Base-by-base conservation (phyloP, 2,888 invertebrate genomes). In the Globia sparganii region DNA sequence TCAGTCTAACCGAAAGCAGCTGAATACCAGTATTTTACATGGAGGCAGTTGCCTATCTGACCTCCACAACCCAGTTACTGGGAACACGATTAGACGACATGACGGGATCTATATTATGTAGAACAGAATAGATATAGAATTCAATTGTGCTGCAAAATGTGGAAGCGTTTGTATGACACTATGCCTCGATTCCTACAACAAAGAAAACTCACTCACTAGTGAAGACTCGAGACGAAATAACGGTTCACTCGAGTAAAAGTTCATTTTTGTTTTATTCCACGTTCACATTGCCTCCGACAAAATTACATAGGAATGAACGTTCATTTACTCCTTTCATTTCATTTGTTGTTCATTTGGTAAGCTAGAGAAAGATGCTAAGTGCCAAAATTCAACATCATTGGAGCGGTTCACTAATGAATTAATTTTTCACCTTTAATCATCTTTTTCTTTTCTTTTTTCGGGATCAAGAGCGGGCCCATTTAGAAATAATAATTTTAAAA, bases 201-300 rank as follows among this genome's bases (percentile, higher is more conserved):
- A 53, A 65, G 31, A 56, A 67, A 76, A 70, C 56, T n/a, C 53
- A 53, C 53, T 53, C 25, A n/a, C n/a, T 0, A 25, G 9, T 25
- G 25, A 53, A 40, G 2, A 6, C 25, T 25, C 8, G 49, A 53
- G 25, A 53, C 8, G 49, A 53, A 11, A 53, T 9, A 25, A 53
- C 53, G 9, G 53, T 25, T 25, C 4, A 53, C 53, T 53, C 53
- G 53, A 8, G 9, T 25, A 25, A 25, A 21, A 25, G 25, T 53
- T 8, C 8, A 9, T 53, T 53, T 9, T 53, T 53, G 25, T 25
- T 53, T 53, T 25, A 53, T 53, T 53, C 53, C 9, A 25, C 3
- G 25, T 53, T 25, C 9, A 25, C 53, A 53, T 53, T 53, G 9
- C 25, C 25, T 53, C 25, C 53, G 25, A 25, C 25, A 53, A 53